phyloP scores from a whole-genome alignment of 2,888 invertebrate genomes.

The Melanostoma scalare region DNA sequence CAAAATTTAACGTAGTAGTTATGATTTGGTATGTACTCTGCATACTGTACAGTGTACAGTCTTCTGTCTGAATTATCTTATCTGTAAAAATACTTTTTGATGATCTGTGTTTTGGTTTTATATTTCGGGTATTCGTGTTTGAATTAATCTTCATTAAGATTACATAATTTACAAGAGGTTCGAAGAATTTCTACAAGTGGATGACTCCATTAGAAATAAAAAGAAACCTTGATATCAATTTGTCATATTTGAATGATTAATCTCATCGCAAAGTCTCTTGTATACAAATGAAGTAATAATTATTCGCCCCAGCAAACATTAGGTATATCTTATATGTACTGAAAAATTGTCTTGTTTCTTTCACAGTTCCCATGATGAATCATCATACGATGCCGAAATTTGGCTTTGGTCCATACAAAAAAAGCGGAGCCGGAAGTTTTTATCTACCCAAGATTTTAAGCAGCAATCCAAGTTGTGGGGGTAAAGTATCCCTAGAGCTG shows the following conservation, averaged over 20 bases:
- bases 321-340: slow-evolving; percentile 52
- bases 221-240: slow-evolving; percentile 53
- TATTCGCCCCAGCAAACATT: slow-evolving; percentile 50
- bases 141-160: slow-evolving; percentile 52
- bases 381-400: slow-evolving; percentile 91
- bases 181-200: slow-evolving; percentile 38
- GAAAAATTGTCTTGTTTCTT: slow-evolving; percentile 47
- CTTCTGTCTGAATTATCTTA: background rate
- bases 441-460: slow-evolving; percentile 87
- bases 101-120: background rate
- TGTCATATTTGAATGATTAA: slow-evolving; percentile 69
- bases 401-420: slow-evolving; percentile 84
- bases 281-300: slow-evolving; percentile 65
- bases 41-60: too few relatives aligned
- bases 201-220: slow-evolving; percentile 16
- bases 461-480: slow-evolving; percentile 79
- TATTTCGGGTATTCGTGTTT: slow-evolving; percentile 5
- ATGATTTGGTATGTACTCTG: too few relatives aligned
- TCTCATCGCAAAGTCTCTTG: slow-evolving; percentile 49
- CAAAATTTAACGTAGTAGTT: too few relatives aligned
- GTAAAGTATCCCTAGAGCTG: slow-evolving; percentile 89
- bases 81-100: slow-evolving; percentile 15
- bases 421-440: slow-evolving; percentile 82
- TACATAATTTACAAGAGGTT: slow-evolving; percentile 37
- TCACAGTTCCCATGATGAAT: slow-evolving; percentile 89